A percentile compares a stretch with the other conserved stretches of the same genome.
Evolutionary conservation across 2,113 vertebrate species (phyloP).

Genomic region (Prunella fulvescens): DNA sequence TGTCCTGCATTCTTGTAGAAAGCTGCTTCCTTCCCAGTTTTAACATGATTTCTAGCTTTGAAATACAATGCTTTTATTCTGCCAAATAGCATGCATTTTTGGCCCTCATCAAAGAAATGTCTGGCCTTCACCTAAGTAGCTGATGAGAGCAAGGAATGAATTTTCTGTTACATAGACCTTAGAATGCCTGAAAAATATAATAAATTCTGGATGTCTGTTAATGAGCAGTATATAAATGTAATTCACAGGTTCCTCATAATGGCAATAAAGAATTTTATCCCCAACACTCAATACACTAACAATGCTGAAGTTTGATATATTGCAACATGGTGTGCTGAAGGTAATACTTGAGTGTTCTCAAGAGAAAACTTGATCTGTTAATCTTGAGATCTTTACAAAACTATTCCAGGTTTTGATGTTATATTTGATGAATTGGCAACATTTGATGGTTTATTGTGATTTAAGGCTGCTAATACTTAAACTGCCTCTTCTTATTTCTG

Average conservation of each 20-base stretch:
- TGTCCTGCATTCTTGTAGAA: background rate
- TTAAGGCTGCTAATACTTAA: background rate
- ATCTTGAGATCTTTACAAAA: background rate
- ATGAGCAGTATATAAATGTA: background rate
- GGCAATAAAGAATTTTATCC: background rate
- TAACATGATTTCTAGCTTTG: background rate
- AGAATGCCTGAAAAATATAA: background rate
- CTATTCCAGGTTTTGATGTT: background rate
- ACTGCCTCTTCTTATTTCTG: background rate
- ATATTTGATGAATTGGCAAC: background rate
- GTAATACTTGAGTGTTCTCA: background rate
- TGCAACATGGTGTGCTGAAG: background rate
- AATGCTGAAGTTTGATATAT: background rate
- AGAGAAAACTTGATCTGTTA: background rate
- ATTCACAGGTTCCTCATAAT: background rate
- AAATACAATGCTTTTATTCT: background rate
- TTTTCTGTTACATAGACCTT: background rate
- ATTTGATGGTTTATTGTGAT: background rate
- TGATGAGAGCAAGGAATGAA: background rate
- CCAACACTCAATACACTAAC: background rate
- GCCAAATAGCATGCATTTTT: background rate
- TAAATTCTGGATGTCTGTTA: background rate
- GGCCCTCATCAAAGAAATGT: background rate
- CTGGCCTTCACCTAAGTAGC: background rate
- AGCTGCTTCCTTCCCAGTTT: background rate